phyloP scores from a whole-genome alignment of 2,797 vertebrate genomes.

The Miichthys miiuy region DNA sequence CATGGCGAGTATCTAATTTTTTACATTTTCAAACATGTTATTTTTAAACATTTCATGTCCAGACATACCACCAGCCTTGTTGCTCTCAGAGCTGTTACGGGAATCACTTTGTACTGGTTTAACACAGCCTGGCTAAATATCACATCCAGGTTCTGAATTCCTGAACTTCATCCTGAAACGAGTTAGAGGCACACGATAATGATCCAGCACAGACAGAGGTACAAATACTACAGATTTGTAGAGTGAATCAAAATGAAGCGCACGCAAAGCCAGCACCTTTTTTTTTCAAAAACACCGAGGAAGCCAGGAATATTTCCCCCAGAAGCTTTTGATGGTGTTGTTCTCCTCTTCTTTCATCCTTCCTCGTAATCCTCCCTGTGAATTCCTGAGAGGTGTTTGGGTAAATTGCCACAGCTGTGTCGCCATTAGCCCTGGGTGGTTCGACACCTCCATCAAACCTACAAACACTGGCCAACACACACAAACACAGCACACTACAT shows the following conservation, averaged over 20 bases:
- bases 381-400: slow-evolving; percentile 49
- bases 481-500: slow-evolving; percentile 5
- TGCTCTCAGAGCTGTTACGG: slow-evolving; percentile 37
- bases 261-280: slow-evolving; percentile 23
- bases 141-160: slow-evolving; percentile 69
- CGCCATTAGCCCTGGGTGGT: slow-evolving; percentile 50
- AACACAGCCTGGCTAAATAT: slow-evolving; percentile 62
- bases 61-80: neutral
- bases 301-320: neutral
- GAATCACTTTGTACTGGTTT: slow-evolving; percentile 68
- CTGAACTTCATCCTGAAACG: slow-evolving; percentile 60
- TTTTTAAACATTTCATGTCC: neutral
- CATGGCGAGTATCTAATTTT: neutral
- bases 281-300: slow-evolving; percentile 16
- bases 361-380: slow-evolving; percentile 22
- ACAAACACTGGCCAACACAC: slow-evolving; percentile 29
- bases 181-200: slow-evolving; percentile 66
- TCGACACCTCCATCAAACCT: slow-evolving; percentile 52
- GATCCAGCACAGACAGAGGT: slow-evolving; percentile 27
- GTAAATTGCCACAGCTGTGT: slow-evolving; percentile 52
- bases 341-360: slow-evolving; percentile 24
- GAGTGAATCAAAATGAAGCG: slow-evolving; percentile 5
- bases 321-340: slow-evolving; percentile 18
- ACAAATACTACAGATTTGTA: slow-evolving; percentile 9
- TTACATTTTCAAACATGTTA: neutral